phyloP scores from a whole-genome alignment of 2,888 invertebrate genomes.

The Bombylius discolor region DNA sequence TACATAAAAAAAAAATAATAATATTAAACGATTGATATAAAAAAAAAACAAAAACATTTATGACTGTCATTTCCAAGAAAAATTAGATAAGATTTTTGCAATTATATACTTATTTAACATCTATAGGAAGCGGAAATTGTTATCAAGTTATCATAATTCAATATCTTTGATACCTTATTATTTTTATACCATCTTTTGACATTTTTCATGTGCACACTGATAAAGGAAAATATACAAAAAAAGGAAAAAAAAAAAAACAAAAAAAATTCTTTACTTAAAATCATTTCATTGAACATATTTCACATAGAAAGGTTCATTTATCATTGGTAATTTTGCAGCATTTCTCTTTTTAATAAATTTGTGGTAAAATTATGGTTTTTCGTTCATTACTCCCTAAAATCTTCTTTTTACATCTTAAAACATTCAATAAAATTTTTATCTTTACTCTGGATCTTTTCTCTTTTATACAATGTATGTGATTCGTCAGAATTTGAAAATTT shows the following conservation, averaged over 20 bases:
- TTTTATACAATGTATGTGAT: not conserved
- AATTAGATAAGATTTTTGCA: not conserved
- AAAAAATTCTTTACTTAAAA: too few relatives aligned
- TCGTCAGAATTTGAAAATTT: too few relatives aligned
- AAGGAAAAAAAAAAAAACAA: not conserved
- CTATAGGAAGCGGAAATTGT: not conserved
- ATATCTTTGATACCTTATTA: not conserved
- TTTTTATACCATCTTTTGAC: not conserved
- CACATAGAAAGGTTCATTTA: too few relatives aligned
- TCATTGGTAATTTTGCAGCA: too few relatives aligned
- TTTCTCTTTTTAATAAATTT: too few relatives aligned
- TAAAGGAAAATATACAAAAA: not conserved
- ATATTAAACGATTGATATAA: not conserved
- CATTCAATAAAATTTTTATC: not conserved
- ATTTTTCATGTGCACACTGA: not conserved
- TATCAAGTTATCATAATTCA: not conserved
- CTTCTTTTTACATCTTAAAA: not conserved
- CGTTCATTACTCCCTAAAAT: too few relatives aligned
- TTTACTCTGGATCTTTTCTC: too few relatives aligned
- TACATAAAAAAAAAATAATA: not conserved
- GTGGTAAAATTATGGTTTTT: too few relatives aligned
- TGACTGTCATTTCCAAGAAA: constrained; percentile 13
- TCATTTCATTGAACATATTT: too few relatives aligned
- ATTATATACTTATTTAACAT: not conserved
- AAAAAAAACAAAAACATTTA: constrained; percentile 10